These are phyloP conservation scores for Euproctis similis DNA, from an alignment of 2,888 invertebrate genomes.

Conservation along the genomic window DNA sequence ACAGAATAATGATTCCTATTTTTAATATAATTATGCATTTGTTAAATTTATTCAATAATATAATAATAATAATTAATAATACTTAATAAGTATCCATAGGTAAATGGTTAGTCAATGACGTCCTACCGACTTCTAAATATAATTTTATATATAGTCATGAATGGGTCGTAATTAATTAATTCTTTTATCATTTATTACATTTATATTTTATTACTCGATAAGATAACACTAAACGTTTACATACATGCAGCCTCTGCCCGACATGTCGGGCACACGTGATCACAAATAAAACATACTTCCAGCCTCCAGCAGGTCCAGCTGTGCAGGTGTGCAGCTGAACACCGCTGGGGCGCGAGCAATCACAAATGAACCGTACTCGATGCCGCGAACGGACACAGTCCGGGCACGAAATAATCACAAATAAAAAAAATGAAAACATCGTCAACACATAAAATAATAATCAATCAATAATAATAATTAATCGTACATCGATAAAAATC, in stretches of 20 bases:
- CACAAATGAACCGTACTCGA: no score
- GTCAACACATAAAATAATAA: conserved; percentile 76
- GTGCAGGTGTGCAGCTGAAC: no score
- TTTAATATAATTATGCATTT: conserved; percentile 77
- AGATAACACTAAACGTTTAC: conserved; percentile 66
- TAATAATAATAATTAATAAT: conserved; percentile 76
- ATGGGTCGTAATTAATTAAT: conserved; percentile 67
- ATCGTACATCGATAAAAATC: conserved; percentile 76
- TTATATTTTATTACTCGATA: conserved; percentile 68
- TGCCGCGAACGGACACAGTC: no score
- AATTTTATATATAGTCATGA: conserved; percentile 44
- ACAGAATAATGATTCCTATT: conserved; percentile 78
- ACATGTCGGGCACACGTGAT: conserved; percentile 20
- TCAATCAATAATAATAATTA: conserved; percentile 76
- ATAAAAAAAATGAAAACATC: conserved; percentile 75
- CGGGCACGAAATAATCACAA: no score
- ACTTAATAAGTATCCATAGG: conserved; percentile 75
- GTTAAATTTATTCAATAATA: conserved; percentile 76
- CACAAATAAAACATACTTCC: no score
- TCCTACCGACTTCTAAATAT: conserved; percentile 70
- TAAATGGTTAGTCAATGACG: conserved; percentile 75
- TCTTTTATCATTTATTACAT: conserved; percentile 52
- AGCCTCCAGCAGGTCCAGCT: no score
- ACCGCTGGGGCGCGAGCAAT: no score
- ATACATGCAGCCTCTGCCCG: conserved; percentile 62